A percentile compares a stretch with the other conserved stretches of the same genome.
Conservation (phyloP, 1,140 invertebrate genomes). For the Habropoda laboriosa region DNA sequence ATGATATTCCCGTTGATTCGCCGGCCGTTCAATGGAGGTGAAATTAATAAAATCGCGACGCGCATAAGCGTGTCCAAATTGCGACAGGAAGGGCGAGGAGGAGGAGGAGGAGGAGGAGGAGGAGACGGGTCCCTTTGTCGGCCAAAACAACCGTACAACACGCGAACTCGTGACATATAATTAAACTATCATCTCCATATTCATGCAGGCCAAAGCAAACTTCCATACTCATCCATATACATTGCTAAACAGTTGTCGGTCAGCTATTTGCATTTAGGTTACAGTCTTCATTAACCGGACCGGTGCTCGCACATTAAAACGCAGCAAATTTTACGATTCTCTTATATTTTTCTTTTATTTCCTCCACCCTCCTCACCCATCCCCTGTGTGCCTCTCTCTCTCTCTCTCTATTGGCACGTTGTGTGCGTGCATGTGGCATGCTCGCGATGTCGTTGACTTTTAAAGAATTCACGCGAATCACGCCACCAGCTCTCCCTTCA, state of each 20-base stretch:
- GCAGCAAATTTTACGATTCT: conserved; percentile 17
- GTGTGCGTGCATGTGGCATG: not conserved
- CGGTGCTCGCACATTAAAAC: conserved; percentile 40
- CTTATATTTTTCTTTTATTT: not conserved
- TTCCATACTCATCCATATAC: conserved; percentile 53
- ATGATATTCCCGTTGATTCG: not conserved
- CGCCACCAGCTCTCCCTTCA: not conserved
- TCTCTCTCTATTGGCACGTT: not conserved
- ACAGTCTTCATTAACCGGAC: conserved; percentile 43
- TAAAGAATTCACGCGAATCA: conserved; percentile 22
- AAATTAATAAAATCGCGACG: conserved; percentile 14
- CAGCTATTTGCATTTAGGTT: conserved; percentile 46
- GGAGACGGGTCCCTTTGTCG: conserved; percentile 24
- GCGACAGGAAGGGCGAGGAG: too few species aligned
- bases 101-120: too few species aligned
- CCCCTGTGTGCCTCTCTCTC: too few species aligned
- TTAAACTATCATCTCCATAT: conserved; percentile 57
- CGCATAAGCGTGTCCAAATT: conserved; percentile 25
- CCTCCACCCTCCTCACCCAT: not conserved
- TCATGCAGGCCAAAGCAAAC: conserved; percentile 48
- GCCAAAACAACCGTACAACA: conserved; percentile 33
- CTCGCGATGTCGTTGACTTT: not conserved
- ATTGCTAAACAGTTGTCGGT: conserved; percentile 52
- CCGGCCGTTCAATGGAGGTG: not conserved
- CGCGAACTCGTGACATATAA: conserved; percentile 52